Evolutionary conservation across 2,797 vertebrate species (phyloP).

Genomic region (Eospalax fontanierii): DNA sequence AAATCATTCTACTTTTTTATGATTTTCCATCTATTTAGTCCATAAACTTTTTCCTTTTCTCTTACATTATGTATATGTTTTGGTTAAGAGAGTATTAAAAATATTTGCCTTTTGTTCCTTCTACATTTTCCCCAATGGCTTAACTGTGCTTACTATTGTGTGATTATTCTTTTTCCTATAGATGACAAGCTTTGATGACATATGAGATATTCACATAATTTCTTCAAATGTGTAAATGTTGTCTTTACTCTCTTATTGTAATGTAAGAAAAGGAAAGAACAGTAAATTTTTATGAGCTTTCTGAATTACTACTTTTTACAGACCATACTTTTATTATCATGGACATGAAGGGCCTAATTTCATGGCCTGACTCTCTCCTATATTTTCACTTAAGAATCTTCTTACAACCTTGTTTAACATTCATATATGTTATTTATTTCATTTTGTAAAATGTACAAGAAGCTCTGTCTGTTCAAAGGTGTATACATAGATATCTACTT

Average conservation of each 20-base stretch:
- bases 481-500: no score
- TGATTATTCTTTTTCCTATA: not conserved
- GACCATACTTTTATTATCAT: not conserved
- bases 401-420: no score
- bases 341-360: not conserved
- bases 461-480: no score
- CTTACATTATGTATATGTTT: not conserved
- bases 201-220: not conserved
- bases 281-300: not conserved
- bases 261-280: not conserved
- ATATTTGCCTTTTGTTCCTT: not conserved
- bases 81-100: not conserved
- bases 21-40: not conserved
- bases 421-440: no score
- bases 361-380: no score
- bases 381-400: no score
- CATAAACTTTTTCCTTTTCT: not conserved
- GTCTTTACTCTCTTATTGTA: not conserved
- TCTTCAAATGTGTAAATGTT: not conserved
- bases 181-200: not conserved
- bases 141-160: not conserved
- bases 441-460: no score
- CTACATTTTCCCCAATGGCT: not conserved
- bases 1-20: not conserved
- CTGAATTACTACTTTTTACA: not conserved